A percentile compares a stretch with the other conserved stretches of the same genome.
Evolutionary conservation across 1,140 invertebrate species (phyloP).

Genomic region (Brachionus rubens): DNA sequence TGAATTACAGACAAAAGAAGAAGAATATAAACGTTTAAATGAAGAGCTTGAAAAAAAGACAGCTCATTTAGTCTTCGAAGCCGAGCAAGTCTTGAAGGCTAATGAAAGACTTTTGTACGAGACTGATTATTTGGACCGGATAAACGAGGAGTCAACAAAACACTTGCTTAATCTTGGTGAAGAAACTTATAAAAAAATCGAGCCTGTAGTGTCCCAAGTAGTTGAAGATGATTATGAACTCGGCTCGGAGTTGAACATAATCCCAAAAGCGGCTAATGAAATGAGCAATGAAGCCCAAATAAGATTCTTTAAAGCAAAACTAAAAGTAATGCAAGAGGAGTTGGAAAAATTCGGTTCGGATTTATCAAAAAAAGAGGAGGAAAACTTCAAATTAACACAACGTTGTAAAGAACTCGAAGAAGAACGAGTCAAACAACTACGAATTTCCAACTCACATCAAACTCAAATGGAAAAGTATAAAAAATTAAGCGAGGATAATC

Average conservation of each 20-base stretch:
- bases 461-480: slow-evolving; percentile 58
- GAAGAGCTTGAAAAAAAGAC: slow-evolving; percentile 58
- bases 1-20: slow-evolving; percentile 32
- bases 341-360: slow-evolving; percentile 54
- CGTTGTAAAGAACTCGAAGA: slow-evolving; percentile 56
- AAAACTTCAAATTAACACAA: slow-evolving; percentile 48
- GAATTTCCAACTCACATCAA: slow-evolving; percentile 53
- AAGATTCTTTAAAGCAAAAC: slow-evolving; percentile 58
- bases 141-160: slow-evolving; percentile 20
- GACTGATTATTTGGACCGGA: slow-evolving; percentile 2
- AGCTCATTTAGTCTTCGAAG: slow-evolving; percentile 55
- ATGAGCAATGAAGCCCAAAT: slow-evolving; percentile 57
- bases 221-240: slow-evolving; percentile 41
- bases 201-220: neutral
- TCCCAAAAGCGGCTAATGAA: slow-evolving; percentile 54
- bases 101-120: slow-evolving; percentile 13
- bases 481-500: slow-evolving; percentile 55
- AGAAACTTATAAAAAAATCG: slow-evolving; percentile 12
- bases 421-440: slow-evolving; percentile 51
- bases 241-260: slow-evolving; percentile 50
- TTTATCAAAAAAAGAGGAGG: slow-evolving; percentile 55
- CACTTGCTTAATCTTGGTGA: slow-evolving; percentile 41
- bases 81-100: slow-evolving; percentile 56
- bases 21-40: slow-evolving; percentile 55
- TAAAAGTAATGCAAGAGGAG: slow-evolving; percentile 59